A percentile compares a stretch with the other conserved stretches of the same genome.
These are phyloP conservation scores for Ctenochaetus hawaiiensis DNA, from an alignment of 2,797 vertebrate genomes.

Conservation along the genomic window DNA sequence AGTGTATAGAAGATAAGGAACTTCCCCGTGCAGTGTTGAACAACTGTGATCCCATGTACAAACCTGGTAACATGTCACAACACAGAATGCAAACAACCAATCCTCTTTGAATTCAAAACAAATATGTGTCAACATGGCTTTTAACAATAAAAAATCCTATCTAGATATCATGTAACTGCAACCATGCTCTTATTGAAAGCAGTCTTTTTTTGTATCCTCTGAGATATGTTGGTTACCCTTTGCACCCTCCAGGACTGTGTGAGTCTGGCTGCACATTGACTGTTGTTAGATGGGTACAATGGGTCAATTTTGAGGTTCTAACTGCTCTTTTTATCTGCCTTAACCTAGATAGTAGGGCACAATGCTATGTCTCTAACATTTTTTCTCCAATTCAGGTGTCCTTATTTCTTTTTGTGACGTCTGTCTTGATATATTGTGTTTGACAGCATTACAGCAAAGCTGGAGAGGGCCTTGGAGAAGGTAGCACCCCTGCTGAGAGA, in stretches of 20 bases:
- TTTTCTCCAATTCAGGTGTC: constrained; percentile 7
- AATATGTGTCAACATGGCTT: constrained; percentile 5
- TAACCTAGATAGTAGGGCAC: constrained; percentile 23
- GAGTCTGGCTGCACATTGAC: constrained; percentile 29
- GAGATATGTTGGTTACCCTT: constrained; percentile 39
- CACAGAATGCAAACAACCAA: constrained; percentile 59
- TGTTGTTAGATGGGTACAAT: constrained; percentile 34
- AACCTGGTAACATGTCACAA: constrained; percentile 54
- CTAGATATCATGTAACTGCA: constrained; percentile 31
- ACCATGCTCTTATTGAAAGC: constrained; percentile 9
- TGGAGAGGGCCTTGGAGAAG: constrained; percentile 91
- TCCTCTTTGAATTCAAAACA: constrained; percentile 19
- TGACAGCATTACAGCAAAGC: constrained; percentile 86
- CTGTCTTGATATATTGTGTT: constrained; percentile 35
- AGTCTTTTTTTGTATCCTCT: constrained; percentile 55
- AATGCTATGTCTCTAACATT: background rate
- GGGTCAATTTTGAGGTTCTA: constrained; percentile 15
- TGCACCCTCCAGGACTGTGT: constrained; percentile 25
- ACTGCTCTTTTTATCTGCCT: constrained; percentile 24
- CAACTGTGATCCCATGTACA: constrained; percentile 52
- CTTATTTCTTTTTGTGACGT: constrained; percentile 16
- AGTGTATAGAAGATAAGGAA: constrained; percentile 80
- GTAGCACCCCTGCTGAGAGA: constrained; percentile 95
- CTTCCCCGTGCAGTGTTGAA: constrained; percentile 45
- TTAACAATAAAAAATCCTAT: constrained; percentile 18